Evolutionary conservation across 1,140 invertebrate species (phyloP), one percentile per base, ranked within the genome.

Genomic region (Zaprionus inermis): DNA sequence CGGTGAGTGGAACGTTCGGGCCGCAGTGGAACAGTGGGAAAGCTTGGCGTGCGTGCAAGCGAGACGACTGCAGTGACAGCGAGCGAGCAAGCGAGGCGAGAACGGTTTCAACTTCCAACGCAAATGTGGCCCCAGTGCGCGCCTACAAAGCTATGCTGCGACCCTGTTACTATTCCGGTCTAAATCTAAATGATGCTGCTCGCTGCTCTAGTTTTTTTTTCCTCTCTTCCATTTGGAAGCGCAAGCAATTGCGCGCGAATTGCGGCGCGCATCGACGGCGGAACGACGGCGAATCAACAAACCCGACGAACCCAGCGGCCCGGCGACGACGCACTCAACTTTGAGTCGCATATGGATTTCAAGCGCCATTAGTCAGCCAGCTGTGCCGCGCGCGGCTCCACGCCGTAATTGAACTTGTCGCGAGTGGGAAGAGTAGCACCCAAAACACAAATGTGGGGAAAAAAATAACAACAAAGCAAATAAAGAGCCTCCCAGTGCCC

Each of bases 161-260:
- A 57, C 72, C 90, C 90, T 91, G 80, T 55, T 90, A 91, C 85
- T 79, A 91, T 91, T 91, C 90, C 90, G 90, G 90, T 91, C 90
- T 91, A 91, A 89, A 91, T 91, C 90, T 91, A 91, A 89, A 91
- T 91, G 90, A 91, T 91, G 90, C 90, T 91, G 81, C 81, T 85
- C 41, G 52, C 73, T 91, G 90, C 90, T 91, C 85, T 88, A 91
- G 86, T 91, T 91, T 81, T 70, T 71, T 69, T 56, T 70, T 54
- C 24, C 34, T 56, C n/a, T 38, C 57, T 56, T 60, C 49, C 41
- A 66, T 70, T 67, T 71, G 63, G 68, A 72, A 83, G 72, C 72
- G 73, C 71, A 70, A 65, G 65, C 80, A 65, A 61, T 46, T 57
- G 56, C 71, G 56, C 71, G 65, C 65, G 36, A 75, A 58, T 70